Evolutionary conservation across 1,140 invertebrate species (phyloP).

Genomic region (Trissolcus basalis): DNA sequence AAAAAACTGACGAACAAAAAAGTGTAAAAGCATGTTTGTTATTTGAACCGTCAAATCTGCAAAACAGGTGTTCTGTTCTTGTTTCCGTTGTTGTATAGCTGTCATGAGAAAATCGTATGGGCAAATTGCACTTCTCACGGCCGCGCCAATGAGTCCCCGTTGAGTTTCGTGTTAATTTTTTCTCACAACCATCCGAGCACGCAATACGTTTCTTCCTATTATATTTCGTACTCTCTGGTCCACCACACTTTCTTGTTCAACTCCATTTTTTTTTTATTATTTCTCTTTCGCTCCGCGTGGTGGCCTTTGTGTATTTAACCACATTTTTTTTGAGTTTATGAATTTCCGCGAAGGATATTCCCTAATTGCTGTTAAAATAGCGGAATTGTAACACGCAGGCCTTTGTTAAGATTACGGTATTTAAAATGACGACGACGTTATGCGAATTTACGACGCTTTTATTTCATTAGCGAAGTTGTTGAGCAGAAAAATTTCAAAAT

Average conservation of each 20-base stretch:
- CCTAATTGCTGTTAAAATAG: conserved; percentile 25
- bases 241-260: background rate
- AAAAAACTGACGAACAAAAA: too few relatives aligned
- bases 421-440: background rate
- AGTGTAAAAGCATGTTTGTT: background rate
- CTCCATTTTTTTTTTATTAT: conserved; percentile 3
- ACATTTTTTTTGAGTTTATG: conserved; percentile 6
- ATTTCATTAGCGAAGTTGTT: too few relatives aligned
- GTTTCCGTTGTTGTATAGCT: conserved; percentile 22
- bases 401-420: background rate
- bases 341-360: conserved; percentile 12
- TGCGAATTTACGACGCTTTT: too few relatives aligned
- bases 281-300: conserved; percentile 5
- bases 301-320: conserved; percentile 11
- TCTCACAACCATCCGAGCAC: conserved; percentile 30
- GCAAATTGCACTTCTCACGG: conserved; percentile 42
- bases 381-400: conserved; percentile 3
- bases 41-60: conserved; percentile 1
- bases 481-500: too few relatives aligned
- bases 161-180: conserved; percentile 35
- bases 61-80: conserved; percentile 21
- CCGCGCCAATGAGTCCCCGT: conserved; percentile 14
- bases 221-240: conserved; percentile 2
- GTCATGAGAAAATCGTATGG: conserved; percentile 35
- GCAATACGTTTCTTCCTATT: conserved; percentile 21